phyloP scores from a whole-genome alignment of 2,888 invertebrate genomes.

The Poecilobothrus nobilitatus region DNA sequence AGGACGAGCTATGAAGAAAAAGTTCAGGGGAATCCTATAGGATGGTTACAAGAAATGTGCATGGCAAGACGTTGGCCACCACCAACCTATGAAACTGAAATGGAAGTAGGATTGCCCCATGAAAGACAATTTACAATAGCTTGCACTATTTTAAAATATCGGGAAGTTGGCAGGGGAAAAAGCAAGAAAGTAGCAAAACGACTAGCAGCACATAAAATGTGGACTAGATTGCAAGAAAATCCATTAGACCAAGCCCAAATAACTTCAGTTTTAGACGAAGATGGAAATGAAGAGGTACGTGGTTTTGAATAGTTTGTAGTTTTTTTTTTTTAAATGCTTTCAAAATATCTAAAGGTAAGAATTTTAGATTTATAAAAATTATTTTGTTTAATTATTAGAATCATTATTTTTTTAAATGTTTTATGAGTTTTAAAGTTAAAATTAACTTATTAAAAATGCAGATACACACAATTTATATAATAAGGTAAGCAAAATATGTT shows the following conservation, averaged over 20 bases:
- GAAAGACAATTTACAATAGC: constrained; percentile 89
- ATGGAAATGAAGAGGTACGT: constrained; percentile 59
- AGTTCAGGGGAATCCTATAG: constrained; percentile 87
- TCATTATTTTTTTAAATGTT: neutral
- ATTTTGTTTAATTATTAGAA: constrained; percentile 14
- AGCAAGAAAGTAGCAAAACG: constrained; percentile 95
- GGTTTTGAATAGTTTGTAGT: constrained; percentile 14
- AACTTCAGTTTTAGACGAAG: constrained; percentile 56
- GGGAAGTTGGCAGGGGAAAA: constrained; percentile 80
- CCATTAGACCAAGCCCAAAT: constrained; percentile 60
- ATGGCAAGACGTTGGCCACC: constrained; percentile 95
- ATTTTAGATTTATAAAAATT: neutral
- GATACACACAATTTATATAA: constrained; percentile 18
- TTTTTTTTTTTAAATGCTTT: constrained; percentile 28
- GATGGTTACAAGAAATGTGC: constrained; percentile 89
- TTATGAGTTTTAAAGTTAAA: constrained; percentile 9
- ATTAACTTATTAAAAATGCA: constrained; percentile 17
- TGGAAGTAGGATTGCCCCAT: constrained; percentile 67
- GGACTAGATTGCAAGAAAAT: constrained; percentile 71
- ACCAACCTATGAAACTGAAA: constrained; percentile 79
- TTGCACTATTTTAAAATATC: constrained; percentile 77
- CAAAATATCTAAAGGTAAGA: too few relatives aligned
- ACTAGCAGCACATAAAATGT: constrained; percentile 93
- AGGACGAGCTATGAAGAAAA: constrained; percentile 58
- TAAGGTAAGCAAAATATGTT: neutral